These are phyloP conservation scores for Vulpes lagopus DNA, from an alignment of 2,113 vertebrate genomes.

Conservation along the genomic window DNA sequence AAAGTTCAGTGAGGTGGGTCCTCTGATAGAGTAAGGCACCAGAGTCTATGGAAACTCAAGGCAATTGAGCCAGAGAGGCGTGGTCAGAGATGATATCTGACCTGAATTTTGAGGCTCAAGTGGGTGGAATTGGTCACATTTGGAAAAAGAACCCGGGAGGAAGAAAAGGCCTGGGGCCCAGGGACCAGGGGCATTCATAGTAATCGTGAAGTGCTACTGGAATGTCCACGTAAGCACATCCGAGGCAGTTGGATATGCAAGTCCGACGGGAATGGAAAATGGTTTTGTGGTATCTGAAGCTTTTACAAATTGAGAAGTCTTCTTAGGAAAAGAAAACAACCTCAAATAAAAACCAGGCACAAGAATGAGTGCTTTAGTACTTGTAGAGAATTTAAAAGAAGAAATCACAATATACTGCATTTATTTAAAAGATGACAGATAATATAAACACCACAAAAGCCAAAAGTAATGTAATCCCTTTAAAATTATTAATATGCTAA, in stretches of 20 bases:
- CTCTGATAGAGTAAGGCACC: not conserved
- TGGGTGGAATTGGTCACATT: not conserved
- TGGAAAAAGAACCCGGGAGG: not conserved
- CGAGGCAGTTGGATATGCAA: accelerated
- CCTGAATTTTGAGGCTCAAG: not conserved
- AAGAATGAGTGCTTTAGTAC: not conserved
- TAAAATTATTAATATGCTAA: not conserved
- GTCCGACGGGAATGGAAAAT: not conserved
- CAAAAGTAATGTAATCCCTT: not conserved
- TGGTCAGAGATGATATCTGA: not conserved
- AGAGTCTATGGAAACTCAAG: not conserved
- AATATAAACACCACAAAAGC: not conserved
- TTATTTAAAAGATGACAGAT: not conserved
- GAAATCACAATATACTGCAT: not conserved
- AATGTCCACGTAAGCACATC: accelerated
- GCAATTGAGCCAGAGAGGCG: not conserved
- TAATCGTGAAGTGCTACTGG: not conserved
- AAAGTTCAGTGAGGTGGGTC: not conserved
- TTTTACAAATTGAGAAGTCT: not conserved
- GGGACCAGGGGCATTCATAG: too few species aligned
- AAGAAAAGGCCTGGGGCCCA: not conserved
- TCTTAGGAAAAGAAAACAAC: not conserved
- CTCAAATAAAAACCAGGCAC: not conserved
- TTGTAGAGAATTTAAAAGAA: not conserved
- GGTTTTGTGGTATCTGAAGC: not conserved